A percentile compares a stretch with the other conserved stretches of the same genome.
Conservation (phyloP, 2,113 vertebrate genomes). For the Ammodramus savannarum region DNA sequence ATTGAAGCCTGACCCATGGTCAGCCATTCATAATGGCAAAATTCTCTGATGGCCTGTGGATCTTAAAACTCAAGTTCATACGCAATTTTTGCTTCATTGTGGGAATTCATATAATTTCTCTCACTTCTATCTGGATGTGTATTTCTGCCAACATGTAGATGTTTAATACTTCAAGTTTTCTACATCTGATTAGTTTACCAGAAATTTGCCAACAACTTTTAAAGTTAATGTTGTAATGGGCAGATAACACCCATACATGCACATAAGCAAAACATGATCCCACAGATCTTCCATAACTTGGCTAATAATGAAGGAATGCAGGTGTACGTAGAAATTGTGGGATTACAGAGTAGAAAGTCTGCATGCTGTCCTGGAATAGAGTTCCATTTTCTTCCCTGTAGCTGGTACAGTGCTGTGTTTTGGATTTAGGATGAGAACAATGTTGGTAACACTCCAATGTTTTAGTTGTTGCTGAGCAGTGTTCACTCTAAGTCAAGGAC, state of each 20-base stretch:
- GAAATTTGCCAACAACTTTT: not conserved
- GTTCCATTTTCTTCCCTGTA: not conserved
- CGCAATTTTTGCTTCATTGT: not conserved
- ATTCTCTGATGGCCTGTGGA: not conserved
- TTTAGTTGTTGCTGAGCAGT: not conserved
- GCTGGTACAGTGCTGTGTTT: not conserved
- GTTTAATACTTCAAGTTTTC: not conserved
- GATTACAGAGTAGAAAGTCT: not conserved
- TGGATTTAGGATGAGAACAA: not conserved
- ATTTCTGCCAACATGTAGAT: not conserved
- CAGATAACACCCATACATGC: not conserved
- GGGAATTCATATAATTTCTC: not conserved
- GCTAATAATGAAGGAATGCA: not conserved
- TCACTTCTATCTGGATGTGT: not conserved
- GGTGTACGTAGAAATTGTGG: not conserved
- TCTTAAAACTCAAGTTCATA: not conserved
- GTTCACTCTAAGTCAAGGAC: not conserved
- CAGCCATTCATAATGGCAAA: not conserved
- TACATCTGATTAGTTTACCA: not conserved
- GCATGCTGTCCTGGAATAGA: accelerated
- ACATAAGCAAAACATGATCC: not conserved
- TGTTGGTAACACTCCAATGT: not conserved
- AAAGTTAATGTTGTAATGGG: not conserved
- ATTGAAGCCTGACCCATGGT: not conserved
- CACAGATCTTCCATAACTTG: not conserved